These are phyloP conservation scores for Epinephelus cyanopodus DNA, from an alignment of 2,113 vertebrate genomes.

Conservation along the genomic window DNA sequence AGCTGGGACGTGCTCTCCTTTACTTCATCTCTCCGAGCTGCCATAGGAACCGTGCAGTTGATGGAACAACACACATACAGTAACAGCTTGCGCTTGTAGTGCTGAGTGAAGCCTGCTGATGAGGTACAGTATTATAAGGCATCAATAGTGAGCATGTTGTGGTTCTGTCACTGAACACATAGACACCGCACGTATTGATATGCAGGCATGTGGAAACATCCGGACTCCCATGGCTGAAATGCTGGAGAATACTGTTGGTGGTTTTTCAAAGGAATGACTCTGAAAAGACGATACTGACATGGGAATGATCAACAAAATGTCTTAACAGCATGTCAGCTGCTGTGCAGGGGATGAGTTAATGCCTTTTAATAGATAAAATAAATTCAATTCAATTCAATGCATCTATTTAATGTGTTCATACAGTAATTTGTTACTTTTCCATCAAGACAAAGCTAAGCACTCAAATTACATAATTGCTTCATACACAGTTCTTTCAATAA, in stretches of 20 bases:
- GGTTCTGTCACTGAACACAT: neutral
- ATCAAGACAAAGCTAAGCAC: neutral
- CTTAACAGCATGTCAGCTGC: neutral
- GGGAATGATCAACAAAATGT: neutral
- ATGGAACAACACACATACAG: constrained; percentile 48
- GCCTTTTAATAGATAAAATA: neutral
- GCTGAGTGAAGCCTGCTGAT: constrained; percentile 23
- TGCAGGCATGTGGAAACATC: neutral
- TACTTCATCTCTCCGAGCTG: constrained; percentile 50
- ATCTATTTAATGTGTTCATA: neutral
- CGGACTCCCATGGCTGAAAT: neutral
- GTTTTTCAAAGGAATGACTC: neutral
- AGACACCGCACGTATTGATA: neutral
- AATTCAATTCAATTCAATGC: too few relatives aligned
- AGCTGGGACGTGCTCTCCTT: constrained; percentile 32
- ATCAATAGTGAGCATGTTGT: neutral
- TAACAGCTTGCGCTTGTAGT: constrained; percentile 30
- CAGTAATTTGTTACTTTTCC: neutral
- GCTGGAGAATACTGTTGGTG: too few relatives aligned
- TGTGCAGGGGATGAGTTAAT: neutral
- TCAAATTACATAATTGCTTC: neutral
- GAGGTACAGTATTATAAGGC: neutral
- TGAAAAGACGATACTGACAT: neutral
- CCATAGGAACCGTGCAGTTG: constrained; percentile 47
- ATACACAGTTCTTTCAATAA: neutral